Base-by-base conservation (phyloP, 2,113 vertebrate species). In the Apodemus sylvaticus region DNA sequence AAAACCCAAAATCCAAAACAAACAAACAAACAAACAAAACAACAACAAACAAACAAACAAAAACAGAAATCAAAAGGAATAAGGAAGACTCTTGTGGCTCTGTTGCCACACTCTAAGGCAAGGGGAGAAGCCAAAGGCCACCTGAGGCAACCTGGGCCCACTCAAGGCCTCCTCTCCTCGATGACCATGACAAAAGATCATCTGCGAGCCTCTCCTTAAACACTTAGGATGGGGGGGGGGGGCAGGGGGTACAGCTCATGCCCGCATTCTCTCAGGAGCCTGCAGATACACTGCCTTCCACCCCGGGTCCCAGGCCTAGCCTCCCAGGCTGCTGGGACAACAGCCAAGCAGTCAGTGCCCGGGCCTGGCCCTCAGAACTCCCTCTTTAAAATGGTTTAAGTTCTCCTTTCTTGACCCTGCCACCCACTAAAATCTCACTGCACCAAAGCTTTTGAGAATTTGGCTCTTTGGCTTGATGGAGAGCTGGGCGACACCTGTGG, bases 381-480 rank as follows among this genome's bases (percentile, higher is more conserved):
- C 51, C 78, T 64, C 70, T 88, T 77, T 70, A 90, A 83, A 86
- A 34, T 60, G 53, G 89, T 22, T 34, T 73, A 92, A 93, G 91
- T 90, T 55, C 85, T 81, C 39, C 83, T 70, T 92, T 95, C 92
- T 64, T 73, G 94, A 86, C 79, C 58, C 48, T 95, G 91, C 78
- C 34, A 60, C 10, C 53, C 86, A 83, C 0, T 88, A 66, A 17
- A 74, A 70, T 31, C 96, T 97, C 95, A 6, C 81, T 42, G 86
- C 34, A 55, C 78, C 86, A 78, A 83, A 58, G 89, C 79, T 92
- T 86, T 96, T 81, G 66, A 39, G 79, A 79, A 94, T 48, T 74
- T 87, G 94, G 98, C 89, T 98, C 96, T 95, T 94, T 74, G 66
- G 58, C 94, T 97, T 71, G 58, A 96, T 94, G 94, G 94, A 83